These are phyloP conservation scores for Xestia ashworthii DNA, from an alignment of 2,888 invertebrate genomes.

Conservation along the genomic window DNA sequence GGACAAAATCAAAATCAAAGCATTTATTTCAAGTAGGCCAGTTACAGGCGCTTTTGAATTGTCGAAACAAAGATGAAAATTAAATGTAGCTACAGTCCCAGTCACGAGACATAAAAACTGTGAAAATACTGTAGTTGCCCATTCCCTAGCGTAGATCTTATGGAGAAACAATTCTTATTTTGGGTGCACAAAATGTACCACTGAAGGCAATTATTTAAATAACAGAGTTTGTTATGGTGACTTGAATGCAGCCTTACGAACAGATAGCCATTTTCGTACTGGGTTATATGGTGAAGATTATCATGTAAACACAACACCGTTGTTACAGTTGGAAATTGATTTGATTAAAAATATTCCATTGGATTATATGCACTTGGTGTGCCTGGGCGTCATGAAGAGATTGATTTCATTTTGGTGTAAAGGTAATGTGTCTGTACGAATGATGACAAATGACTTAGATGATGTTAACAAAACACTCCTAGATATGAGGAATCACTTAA, in stretches of 20 bases:
- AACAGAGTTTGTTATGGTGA: too few species aligned
- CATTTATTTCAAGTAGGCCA: too few species aligned
- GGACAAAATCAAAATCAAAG: too few species aligned
- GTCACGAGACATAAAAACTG: too few species aligned
- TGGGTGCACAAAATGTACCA: slow-evolving; percentile 3
- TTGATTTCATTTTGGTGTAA: slow-evolving; percentile 2
- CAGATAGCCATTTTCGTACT: slow-evolving; percentile 1
- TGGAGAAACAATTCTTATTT: slow-evolving; percentile 6
- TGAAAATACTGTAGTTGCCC: too few species aligned
- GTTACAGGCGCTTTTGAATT: too few species aligned
- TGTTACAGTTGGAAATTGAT: slow-evolving; percentile 3
- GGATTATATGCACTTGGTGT: slow-evolving; percentile 3
- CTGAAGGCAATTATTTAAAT: slow-evolving; percentile 1
- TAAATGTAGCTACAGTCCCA: too few species aligned
- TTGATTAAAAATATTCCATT: slow-evolving; percentile 3
- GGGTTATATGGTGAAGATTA: slow-evolving; percentile 3
- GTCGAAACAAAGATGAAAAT: too few species aligned
- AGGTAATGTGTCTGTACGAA: slow-evolving; percentile 1
- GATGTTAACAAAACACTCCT: slow-evolving; percentile 3
- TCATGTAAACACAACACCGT: slow-evolving; percentile 3
- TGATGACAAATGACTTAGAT: slow-evolving; percentile 1
- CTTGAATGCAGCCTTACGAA: neutral
- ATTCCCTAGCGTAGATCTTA: too few species aligned
- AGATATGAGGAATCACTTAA: neutral
- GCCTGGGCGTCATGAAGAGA: slow-evolving; percentile 1